phyloP scores from a whole-genome alignment of 1,140 invertebrate species.

The Hypsibius dujardini region DNA sequence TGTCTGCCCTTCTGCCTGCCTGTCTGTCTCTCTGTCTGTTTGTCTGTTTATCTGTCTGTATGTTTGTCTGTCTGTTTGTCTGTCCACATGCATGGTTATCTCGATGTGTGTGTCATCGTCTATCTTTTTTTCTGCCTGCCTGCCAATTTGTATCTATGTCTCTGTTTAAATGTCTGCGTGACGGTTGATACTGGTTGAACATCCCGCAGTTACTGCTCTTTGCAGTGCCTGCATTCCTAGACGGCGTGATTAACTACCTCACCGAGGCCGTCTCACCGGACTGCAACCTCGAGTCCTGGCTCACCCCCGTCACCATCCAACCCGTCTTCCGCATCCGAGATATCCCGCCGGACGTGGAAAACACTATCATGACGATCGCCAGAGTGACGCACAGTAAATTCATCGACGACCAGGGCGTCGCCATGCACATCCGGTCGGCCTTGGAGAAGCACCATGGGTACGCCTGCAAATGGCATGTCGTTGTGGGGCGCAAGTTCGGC shows the following conservation, averaged over 20 bases:
- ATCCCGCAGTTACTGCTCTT: too few relatives aligned
- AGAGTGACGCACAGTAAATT: constrained; percentile 14
- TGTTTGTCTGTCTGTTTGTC: too few relatives aligned
- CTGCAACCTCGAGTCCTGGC: constrained; percentile 10
- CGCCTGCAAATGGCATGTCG: constrained; percentile 14
- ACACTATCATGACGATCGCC: not conserved
- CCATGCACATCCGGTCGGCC: not conserved
- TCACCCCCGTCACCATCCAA: not conserved
- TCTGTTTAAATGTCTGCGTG: too few relatives aligned
- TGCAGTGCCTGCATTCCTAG: not conserved
- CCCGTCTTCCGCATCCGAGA: not conserved
- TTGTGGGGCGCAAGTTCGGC: constrained; percentile 9
- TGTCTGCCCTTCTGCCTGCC: too few relatives aligned
- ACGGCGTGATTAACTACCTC: not conserved
- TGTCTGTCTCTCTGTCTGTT: too few relatives aligned
- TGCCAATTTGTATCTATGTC: too few relatives aligned
- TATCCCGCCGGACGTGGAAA: constrained; percentile 10
- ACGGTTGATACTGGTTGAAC: too few relatives aligned
- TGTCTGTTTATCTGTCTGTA: too few relatives aligned
- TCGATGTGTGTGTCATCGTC: too few relatives aligned
- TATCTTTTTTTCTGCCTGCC: too few relatives aligned
- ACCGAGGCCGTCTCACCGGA: constrained; percentile 6
- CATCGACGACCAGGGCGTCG: constrained; percentile 11
- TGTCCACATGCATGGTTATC: too few relatives aligned
- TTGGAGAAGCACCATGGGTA: constrained; percentile 1